phyloP scores from a whole-genome alignment of 1,140 invertebrate species.

The Dysdera silvatica region DNA sequence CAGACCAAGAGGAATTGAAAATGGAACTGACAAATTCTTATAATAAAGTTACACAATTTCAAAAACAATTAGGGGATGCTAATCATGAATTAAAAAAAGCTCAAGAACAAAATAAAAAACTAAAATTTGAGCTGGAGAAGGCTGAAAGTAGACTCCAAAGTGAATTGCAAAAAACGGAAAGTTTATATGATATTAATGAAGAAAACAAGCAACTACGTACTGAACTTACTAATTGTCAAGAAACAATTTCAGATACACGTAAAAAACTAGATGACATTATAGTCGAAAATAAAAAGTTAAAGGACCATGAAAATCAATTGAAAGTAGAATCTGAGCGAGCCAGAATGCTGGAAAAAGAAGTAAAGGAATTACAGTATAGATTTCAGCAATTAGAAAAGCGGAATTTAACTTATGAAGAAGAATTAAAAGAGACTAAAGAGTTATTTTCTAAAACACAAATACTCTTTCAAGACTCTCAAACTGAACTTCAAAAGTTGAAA shows the following conservation, averaged over 20 bases:
- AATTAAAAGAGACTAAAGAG: constrained; percentile 64
- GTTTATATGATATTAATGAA: constrained; percentile 23
- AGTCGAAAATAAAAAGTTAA: constrained; percentile 23
- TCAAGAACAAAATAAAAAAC: constrained; percentile 23
- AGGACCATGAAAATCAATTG: constrained; percentile 17
- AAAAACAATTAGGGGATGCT: constrained; percentile 30
- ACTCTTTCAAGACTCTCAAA: constrained; percentile 18
- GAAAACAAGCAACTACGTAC: constrained; percentile 20
- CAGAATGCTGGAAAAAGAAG: constrained; percentile 27
- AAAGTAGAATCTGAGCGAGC: constrained; percentile 29
- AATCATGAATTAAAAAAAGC: constrained; percentile 26
- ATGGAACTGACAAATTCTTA: constrained; percentile 33
- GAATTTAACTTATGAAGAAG: constrained; percentile 66
- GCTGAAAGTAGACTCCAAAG: constrained; percentile 20
- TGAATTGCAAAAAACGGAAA: constrained; percentile 20
- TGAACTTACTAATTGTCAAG: constrained; percentile 12
- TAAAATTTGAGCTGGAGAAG: constrained; percentile 25
- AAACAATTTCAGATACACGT: constrained; percentile 19
- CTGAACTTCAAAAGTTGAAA: constrained; percentile 24
- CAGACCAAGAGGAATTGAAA: constrained; percentile 38
- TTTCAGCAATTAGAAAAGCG: constrained; percentile 52
- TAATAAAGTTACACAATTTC: constrained; percentile 31
- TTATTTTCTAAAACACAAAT: constrained; percentile 50
- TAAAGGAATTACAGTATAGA: constrained; percentile 48
- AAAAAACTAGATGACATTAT: constrained; percentile 22